Evolutionary conservation across 2,797 vertebrate species (phyloP), one percentile per base, ranked within the genome.

Genomic region (Cossypha heuglini): DNA sequence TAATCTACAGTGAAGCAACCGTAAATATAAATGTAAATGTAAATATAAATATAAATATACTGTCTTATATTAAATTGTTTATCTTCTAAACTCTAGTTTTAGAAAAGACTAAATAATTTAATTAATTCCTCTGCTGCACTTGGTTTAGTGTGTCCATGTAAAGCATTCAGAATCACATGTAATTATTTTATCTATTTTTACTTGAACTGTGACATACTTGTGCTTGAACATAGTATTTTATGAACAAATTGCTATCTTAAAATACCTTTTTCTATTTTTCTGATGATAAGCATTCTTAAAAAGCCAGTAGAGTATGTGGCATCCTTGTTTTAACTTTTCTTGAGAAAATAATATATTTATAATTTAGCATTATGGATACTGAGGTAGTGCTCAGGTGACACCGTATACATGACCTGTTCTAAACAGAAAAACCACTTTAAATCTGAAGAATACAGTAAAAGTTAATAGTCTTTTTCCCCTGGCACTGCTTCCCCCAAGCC

Each of bases 401-500:
- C 10, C 25, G 75, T 67, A 25, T 38, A 15, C 26, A 46, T 43
- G 19, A 43, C 13, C 8, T 54, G 21, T 55, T 86, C 54, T 29
- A 29, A 51, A 46, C 31, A n/a, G 46, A 58, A 68, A 58, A 20
- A 28, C 2, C 3, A 4, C 26, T 52, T 40, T 25, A 72, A 63
- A 75, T 38, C 13, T 57, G 19, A 43, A 17, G 11, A 58, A 11
- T 22, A 11, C 2, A 18, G 21, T 21, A 33, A 61, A 49, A 9
- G 7, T 66, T 67, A 72, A 63, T 67, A 29, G 25, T 16, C 6
- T 35, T 8, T 49, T 29, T 11, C 28, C 33, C 45, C 22, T 4
- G 7, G 29, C 29, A n/a, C 10, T 16, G 24, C 43, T 17, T 21
- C 28, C 16, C 2, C 3, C 16, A 43, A 22, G 4, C 3, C 3